Base-by-base conservation (phyloP, 2,888 invertebrate genomes). In the Eretmocerus hayati region DNA sequence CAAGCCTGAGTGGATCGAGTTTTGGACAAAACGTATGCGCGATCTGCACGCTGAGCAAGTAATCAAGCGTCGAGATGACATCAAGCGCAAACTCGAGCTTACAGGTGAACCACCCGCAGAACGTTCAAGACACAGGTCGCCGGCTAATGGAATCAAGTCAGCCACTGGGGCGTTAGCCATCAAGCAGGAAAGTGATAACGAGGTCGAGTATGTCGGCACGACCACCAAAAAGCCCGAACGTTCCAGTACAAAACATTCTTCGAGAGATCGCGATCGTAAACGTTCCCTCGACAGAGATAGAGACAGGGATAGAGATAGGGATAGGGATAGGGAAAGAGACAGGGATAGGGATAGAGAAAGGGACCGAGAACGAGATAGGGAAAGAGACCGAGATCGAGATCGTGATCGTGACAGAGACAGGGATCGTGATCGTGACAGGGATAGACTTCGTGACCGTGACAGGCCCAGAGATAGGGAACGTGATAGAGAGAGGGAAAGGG, bases 1-100 rank as follows among this genome's bases (percentile, higher is more conserved):
- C 66, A 90, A 90, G 59, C 87, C 89, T 1, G 91, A 91, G 62
- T 91, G 91, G 91, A 89, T 90, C 44, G 73, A 80, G 42, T 90
- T 81, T 67, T 91, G 91, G 91, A 87, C 87, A 60, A 80, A 80
- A 50, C 79, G 87, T 11, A 87, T 90, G 83, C 81, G 84, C 46
- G 87, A 88, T 56, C 69, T 91, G 6, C 85, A 88, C 62, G 78
- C 80, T 22, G 80, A 80, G 13, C 84, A 88, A 59, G 63, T 88
- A 4, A 79, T 80, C 46, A 72, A 74, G 15, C 77, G 81, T 49
- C 81, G 86, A 55, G 77, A 79, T 44, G 87, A 87, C 55, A 76
- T 89, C 8, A 80, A 84, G 59, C 77, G 81, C 45, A 73, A 81
- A 68, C 65, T 76, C 61, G 78, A 77, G 62, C 58, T 77, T 60